Conservation (phyloP, 30 jellyfish, hydroid and myxozoan species). For the Hydractinia symbiolongicarpus region DNA sequence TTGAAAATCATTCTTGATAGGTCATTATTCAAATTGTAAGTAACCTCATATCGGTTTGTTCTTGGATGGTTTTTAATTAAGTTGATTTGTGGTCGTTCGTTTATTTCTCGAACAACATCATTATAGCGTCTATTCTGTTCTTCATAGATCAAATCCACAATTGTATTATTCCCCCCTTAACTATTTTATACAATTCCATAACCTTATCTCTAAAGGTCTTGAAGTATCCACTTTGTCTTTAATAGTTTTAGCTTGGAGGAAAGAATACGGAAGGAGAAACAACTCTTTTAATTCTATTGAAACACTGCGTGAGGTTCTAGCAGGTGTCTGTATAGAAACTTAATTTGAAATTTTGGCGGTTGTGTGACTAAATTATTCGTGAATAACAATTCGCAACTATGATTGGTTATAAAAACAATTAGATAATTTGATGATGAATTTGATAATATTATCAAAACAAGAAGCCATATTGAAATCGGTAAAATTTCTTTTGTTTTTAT, state of each 20-base stretch:
- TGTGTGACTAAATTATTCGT: too few relatives aligned
- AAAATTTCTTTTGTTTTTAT: too few relatives aligned
- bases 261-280: too few relatives aligned
- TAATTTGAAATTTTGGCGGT: too few relatives aligned
- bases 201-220: neutral
- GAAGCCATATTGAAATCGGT: too few relatives aligned
- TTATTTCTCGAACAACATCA: neutral
- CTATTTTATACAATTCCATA: neutral
- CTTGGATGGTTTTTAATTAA: constrained; percentile 2
- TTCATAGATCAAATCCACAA: neutral
- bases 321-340: too few relatives aligned
- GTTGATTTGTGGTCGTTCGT: constrained; percentile 11
- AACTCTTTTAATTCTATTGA: too few relatives aligned
- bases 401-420: too few relatives aligned
- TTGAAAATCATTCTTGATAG: neutral
- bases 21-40: constrained; percentile 26
- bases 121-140: neutral
- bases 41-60: constrained; percentile 1
- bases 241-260: constrained; percentile 2
- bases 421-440: too few relatives aligned
- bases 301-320: too few relatives aligned
- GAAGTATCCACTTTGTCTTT: neutral
- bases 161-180: neutral
- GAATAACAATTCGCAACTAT: too few relatives aligned
- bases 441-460: too few relatives aligned